A percentile compares a stretch with the other conserved stretches of the same genome.
Evolutionary conservation across 2,797 vertebrate genomes (phyloP).

Genomic region (Peromyscus aztecus): DNA sequence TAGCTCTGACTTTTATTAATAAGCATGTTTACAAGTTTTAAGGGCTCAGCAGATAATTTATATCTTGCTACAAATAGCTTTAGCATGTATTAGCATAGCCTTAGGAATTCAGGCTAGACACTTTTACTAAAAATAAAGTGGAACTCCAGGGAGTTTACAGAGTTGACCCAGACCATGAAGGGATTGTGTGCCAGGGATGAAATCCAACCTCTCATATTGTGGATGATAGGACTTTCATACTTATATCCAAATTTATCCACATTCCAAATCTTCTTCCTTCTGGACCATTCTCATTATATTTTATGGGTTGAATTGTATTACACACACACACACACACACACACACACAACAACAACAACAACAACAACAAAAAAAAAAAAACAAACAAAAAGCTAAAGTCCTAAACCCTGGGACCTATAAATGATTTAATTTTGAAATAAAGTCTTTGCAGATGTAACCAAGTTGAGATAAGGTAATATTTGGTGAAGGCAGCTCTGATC

Average conservation of each 20-base stretch:
- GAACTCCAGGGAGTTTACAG: constrained; percentile 19
- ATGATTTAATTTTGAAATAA: constrained; percentile 38
- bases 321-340: neutral
- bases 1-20: constrained; percentile 65
- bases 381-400: neutral
- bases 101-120: constrained; percentile 45
- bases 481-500: neutral
- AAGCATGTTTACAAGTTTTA: constrained; percentile 52
- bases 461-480: neutral
- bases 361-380: neutral
- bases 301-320: constrained; percentile 47
- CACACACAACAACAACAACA: too few relatives aligned
- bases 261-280: neutral
- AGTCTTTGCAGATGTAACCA: constrained; percentile 28
- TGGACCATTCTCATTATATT: neutral
- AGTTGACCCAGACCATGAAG: constrained; percentile 10
- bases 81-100: constrained; percentile 24
- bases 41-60: constrained; percentile 48
- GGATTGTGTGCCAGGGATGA: neutral
- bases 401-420: neutral
- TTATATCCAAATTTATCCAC: neutral
- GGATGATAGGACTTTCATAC: neutral
- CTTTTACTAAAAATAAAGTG: constrained; percentile 48
- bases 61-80: constrained; percentile 60
- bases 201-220: neutral